These are phyloP conservation scores for Meteorus colon DNA, from an alignment of 2,888 invertebrate genomes.

Conservation along the genomic window DNA sequence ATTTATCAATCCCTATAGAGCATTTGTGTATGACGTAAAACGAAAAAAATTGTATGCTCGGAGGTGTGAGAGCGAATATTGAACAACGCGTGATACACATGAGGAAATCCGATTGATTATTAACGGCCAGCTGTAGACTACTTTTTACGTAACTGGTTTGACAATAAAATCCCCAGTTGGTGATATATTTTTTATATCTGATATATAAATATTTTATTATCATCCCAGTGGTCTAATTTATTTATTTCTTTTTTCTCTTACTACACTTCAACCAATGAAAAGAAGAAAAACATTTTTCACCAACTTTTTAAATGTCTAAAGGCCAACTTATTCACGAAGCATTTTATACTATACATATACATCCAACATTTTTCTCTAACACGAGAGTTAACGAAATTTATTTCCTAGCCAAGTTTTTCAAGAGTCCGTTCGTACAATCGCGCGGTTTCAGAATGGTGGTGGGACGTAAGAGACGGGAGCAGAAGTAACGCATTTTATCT, in stretches of 20 bases:
- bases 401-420: constrained; percentile 30
- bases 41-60: background rate
- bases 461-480: background rate
- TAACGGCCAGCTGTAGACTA: background rate
- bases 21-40: background rate
- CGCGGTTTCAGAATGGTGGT: background rate
- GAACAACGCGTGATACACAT: background rate
- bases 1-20: constrained; percentile 14
- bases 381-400: constrained; percentile 25
- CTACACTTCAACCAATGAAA: background rate
- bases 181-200: background rate
- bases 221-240: background rate
- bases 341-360: background rate
- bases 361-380: constrained; percentile 4
- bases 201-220: constrained; percentile 1
- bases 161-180: background rate
- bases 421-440: constrained; percentile 28
- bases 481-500: constrained; percentile 21
- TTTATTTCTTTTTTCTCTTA: background rate
- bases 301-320: constrained; percentile 7
- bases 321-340: background rate
- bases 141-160: background rate
- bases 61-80: background rate
- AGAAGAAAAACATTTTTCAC: constrained; percentile 5
- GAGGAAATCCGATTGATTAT: background rate